These are phyloP conservation scores for Pagetopsis macropterus DNA, from an alignment of 2,797 vertebrate genomes.

Conservation along the genomic window DNA sequence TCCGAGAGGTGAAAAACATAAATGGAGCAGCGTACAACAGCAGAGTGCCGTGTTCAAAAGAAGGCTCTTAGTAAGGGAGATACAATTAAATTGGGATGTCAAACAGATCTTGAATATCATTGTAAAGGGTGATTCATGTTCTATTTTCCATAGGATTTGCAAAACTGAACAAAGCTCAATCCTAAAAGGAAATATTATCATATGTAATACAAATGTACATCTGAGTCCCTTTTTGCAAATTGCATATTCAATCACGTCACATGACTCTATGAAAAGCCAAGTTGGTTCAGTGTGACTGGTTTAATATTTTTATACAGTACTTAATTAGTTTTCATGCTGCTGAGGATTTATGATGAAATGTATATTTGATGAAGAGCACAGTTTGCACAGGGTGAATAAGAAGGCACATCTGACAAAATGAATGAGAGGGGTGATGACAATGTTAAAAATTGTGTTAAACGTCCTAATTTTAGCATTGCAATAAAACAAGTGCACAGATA, in stretches of 20 bases:
- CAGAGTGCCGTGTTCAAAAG: conserved; percentile 29
- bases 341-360: conserved; percentile 44
- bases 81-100: conserved; percentile 63
- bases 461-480: conserved; percentile 18
- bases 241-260: conserved; percentile 55
- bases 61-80: conserved; percentile 46
- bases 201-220: conserved; percentile 60
- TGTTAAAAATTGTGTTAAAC: conserved; percentile 34
- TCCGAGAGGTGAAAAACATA: conserved; percentile 24
- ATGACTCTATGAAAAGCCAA: conserved; percentile 55
- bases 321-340: conserved; percentile 33
- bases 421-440: conserved; percentile 6
- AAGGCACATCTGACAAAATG: conserved; percentile 25
- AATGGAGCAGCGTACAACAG: conserved; percentile 24
- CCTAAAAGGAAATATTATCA: conserved; percentile 64
- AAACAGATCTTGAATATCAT: conserved; percentile 54
- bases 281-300: conserved; percentile 27
- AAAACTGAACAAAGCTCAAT: conserved; percentile 40
- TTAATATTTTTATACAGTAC: conserved; percentile 46
- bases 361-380: conserved; percentile 28
- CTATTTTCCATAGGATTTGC: conserved; percentile 46
- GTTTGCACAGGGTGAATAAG: conserved; percentile 17
- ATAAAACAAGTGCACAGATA: conserved; percentile 30
- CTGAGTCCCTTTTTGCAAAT: conserved; percentile 43
- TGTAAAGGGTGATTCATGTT: conserved; percentile 54